Evolutionary conservation across 2,888 invertebrate species (phyloP).

Genomic region (Branchipolynoe longqiensis): DNA sequence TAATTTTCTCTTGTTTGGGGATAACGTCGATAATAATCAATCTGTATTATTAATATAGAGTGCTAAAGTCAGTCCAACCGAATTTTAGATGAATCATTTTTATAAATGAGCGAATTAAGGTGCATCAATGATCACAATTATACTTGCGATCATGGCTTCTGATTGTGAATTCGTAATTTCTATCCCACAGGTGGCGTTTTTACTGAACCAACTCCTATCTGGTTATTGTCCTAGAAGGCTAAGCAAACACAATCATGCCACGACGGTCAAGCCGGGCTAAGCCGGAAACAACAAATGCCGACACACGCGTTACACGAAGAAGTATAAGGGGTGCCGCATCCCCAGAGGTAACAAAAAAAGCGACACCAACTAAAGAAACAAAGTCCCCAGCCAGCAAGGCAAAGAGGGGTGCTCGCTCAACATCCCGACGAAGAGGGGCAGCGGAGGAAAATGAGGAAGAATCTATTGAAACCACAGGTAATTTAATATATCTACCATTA

Average conservation of each 20-base stretch:
- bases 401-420: neutral
- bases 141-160: no score
- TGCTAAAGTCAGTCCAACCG: no score
- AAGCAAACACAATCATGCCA: constrained; percentile 37
- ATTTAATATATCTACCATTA: no score
- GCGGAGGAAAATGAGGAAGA: constrained; percentile 13
- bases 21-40: no score
- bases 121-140: no score
- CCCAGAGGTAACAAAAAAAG: neutral
- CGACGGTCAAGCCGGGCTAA: constrained; percentile 40
- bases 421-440: neutral
- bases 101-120: no score
- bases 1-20: no score
- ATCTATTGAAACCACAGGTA: no score
- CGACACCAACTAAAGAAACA: neutral
- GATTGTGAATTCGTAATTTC: no score
- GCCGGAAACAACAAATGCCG: constrained; percentile 18
- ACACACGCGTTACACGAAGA: constrained; percentile 52
- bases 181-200: neutral
- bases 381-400: neutral
- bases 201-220: neutral
- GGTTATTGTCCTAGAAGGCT: neutral
- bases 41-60: no score
- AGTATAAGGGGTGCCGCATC: constrained; percentile 30
- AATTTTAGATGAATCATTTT: no score